Evolutionary conservation across 2,113 vertebrate genomes (phyloP).

Genomic region (Oxygymnocypris stewartii): DNA sequence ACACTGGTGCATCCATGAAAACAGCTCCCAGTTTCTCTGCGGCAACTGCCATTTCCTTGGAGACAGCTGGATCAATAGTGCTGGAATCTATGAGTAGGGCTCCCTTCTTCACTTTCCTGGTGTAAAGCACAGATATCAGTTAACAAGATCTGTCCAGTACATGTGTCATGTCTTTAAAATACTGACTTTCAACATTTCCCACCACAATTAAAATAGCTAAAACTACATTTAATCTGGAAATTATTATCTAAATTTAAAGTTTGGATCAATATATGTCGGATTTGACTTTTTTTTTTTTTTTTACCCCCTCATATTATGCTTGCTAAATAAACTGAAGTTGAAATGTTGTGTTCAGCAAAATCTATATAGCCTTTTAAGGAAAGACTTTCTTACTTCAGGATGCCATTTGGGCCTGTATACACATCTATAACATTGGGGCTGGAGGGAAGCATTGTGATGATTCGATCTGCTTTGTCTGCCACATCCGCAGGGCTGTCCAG

Average conservation of each 20-base stretch:
- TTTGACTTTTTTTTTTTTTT: too few relatives aligned
- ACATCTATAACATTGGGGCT: conserved; percentile 89
- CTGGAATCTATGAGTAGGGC: conserved; percentile 97
- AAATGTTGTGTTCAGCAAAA: neutral
- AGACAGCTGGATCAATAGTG: conserved; percentile 94
- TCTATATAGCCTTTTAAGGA: neutral
- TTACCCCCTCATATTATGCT: neutral
- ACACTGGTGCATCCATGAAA: conserved; percentile 98
- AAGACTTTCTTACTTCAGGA: conserved; percentile 85
- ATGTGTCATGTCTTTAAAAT: neutral
- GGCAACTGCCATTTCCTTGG: conserved; percentile 91
- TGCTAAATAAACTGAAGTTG: neutral
- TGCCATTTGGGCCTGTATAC: conserved; percentile 91
- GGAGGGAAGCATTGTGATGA: conserved; percentile 97
- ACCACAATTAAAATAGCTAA: neutral
- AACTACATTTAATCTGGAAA: neutral
- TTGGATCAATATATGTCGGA: neutral
- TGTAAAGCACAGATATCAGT: neutral
- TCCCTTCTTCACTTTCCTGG: conserved; percentile 91
- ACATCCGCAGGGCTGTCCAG: conserved; percentile 92
- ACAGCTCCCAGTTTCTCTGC: conserved; percentile 95
- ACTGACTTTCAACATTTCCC: neutral
- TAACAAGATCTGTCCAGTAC: neutral
- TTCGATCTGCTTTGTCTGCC: conserved; percentile 93
- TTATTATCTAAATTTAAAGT: neutral